Evolutionary conservation across 2,888 invertebrate species (phyloP).

Genomic region (Diachrysia chrysitis): DNA sequence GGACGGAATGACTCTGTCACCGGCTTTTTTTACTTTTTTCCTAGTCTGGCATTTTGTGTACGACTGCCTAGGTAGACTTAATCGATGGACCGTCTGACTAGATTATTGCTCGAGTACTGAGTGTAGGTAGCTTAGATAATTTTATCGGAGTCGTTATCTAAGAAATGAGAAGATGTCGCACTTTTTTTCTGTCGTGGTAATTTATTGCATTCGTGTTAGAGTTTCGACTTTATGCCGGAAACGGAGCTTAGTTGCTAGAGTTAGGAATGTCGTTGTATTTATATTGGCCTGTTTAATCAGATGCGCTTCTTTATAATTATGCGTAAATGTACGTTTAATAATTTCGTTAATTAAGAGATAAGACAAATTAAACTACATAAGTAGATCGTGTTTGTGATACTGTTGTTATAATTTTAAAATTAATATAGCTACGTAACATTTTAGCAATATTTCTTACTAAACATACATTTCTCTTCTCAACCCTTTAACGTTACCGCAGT

Average conservation of each 20-base stretch:
- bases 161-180: constrained; percentile 54
- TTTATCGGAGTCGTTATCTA: constrained; percentile 54
- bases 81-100: constrained; percentile 58
- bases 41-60: constrained; percentile 82
- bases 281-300: constrained; percentile 7
- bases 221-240: constrained; percentile 14
- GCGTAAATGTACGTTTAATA: not conserved
- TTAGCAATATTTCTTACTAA: not conserved
- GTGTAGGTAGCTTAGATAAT: constrained; percentile 52
- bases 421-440: not conserved
- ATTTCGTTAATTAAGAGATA: not conserved
- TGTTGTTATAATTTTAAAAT: not conserved
- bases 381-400: not conserved
- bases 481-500: not conserved
- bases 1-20: constrained; percentile 86
- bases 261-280: constrained; percentile 16
- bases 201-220: constrained; percentile 51
- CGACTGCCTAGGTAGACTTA: constrained; percentile 57
- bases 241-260: constrained; percentile 10
- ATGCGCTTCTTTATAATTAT: not conserved
- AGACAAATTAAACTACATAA: not conserved
- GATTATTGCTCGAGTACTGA: constrained; percentile 50
- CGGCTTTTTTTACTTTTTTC: constrained; percentile 84
- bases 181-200: constrained; percentile 39
- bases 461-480: not conserved